Evolutionary conservation across 2,797 vertebrate genomes (phyloP).

Genomic region (Clarias pachynema): DNA sequence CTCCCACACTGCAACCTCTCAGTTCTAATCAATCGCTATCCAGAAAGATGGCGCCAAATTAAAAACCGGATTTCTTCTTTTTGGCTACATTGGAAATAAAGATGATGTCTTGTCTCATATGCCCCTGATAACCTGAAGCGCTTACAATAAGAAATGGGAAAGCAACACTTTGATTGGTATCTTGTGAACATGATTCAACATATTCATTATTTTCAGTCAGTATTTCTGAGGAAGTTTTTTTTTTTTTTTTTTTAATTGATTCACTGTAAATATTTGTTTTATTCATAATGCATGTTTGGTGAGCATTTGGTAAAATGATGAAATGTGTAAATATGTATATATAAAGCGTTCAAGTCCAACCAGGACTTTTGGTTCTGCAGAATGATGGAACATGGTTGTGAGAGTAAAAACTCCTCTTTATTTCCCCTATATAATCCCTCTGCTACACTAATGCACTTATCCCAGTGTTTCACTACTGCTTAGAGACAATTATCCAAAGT

Average conservation of each 20-base stretch:
- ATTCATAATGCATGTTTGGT: not conserved
- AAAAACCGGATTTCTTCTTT: constrained; percentile 11
- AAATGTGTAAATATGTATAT: not conserved
- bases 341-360: too few species aligned
- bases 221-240: not conserved
- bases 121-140: not conserved
- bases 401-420: too few species aligned
- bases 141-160: not conserved
- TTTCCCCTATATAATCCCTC: too few species aligned
- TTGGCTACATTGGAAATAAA: constrained; percentile 17
- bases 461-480: too few species aligned
- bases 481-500: too few species aligned
- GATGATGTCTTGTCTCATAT: constrained; percentile 8
- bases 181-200: not conserved
- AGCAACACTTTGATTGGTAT: not conserved
- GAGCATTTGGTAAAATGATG: not conserved
- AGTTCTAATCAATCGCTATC: constrained; percentile 21
- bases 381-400: too few species aligned
- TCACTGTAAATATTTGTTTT: not conserved
- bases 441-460: too few species aligned
- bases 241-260: not conserved
- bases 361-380: too few species aligned
- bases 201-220: constrained; percentile 5
- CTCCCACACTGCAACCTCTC: constrained; percentile 38
- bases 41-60: constrained; percentile 35